phyloP scores from a whole-genome alignment of 1,140 invertebrate species.

The Heliconius eleuchia region DNA sequence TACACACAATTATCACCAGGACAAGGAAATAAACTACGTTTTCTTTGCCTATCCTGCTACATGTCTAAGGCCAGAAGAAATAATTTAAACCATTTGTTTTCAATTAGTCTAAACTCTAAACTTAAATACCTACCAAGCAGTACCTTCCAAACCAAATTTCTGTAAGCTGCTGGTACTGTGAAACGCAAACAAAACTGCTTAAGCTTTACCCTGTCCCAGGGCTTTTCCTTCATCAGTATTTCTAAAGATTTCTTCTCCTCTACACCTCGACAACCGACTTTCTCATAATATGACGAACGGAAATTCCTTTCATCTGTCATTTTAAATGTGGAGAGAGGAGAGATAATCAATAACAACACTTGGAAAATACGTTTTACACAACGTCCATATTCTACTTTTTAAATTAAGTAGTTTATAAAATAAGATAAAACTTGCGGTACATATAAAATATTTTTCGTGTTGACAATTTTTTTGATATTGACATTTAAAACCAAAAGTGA shows the following conservation, averaged over 20 bases:
- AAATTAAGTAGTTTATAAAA: background rate
- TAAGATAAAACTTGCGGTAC: background rate
- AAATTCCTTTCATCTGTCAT: conserved; percentile 91
- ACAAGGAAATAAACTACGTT: no score
- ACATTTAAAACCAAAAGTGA: background rate
- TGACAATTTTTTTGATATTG: background rate
- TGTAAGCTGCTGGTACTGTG: conserved; percentile 90
- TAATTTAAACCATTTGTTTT: background rate
- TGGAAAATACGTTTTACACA: background rate
- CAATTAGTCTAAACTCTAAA: background rate
- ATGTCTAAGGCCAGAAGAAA: background rate
- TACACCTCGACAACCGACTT: conserved; percentile 93
- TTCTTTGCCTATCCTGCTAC: no score
- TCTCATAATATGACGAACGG: conserved; percentile 94
- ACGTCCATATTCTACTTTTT: background rate
- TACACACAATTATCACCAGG: no score
- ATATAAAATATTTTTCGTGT: background rate
- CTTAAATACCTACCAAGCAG: conserved; percentile 84
- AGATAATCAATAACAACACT: conserved; percentile 30
- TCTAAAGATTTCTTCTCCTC: conserved; percentile 97
- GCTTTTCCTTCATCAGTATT: conserved; percentile 93
- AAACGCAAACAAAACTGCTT: conserved; percentile 93
- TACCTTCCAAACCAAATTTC: conserved; percentile 93
- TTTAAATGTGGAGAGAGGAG: conserved; percentile 27
- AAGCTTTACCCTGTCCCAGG: conserved; percentile 90